Evolutionary conservation across 2,113 vertebrate species (phyloP).

Genomic region (Thalassoma bifasciatum): DNA sequence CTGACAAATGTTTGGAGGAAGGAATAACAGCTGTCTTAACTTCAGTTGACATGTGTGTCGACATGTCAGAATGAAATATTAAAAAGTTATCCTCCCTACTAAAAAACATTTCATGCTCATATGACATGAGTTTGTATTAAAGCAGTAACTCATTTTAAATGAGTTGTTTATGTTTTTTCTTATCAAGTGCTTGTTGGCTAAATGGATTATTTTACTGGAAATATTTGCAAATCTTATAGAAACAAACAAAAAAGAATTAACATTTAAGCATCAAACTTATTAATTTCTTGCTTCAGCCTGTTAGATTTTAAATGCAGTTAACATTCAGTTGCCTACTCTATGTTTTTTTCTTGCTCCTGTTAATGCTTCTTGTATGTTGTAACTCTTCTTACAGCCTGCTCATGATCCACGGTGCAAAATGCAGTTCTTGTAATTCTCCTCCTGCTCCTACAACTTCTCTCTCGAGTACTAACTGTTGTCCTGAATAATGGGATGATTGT

Average conservation of each 20-base stretch:
- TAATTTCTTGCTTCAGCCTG: too few species aligned
- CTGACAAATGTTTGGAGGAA: conserved; percentile 48
- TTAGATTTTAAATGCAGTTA: too few species aligned
- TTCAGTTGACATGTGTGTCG: conserved; percentile 43
- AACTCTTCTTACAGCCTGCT: too few species aligned
- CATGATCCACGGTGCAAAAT: too few species aligned
- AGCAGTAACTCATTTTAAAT: too few species aligned
- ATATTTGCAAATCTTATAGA: neutral
- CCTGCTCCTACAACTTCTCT: too few species aligned
- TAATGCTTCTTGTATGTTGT: too few species aligned
- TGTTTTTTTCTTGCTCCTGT: too few species aligned
- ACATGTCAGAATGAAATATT: conserved; percentile 35
- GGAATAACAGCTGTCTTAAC: conserved; percentile 55
- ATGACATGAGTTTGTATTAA: neutral
- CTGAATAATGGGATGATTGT: too few species aligned
- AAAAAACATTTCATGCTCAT: neutral
- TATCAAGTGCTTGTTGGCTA: neutral
- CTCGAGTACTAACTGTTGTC: too few species aligned
- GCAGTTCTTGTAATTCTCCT: too few species aligned
- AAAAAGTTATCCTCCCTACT: conserved; percentile 9
- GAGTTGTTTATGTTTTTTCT: neutral
- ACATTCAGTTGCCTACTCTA: too few species aligned
- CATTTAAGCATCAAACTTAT: neutral
- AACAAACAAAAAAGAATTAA: neutral
- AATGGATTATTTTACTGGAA: neutral